A percentile compares a stretch with the other conserved stretches of the same genome.
Evolutionary conservation across 1,140 invertebrate species (phyloP).

Genomic region (Augochlora pura): DNA sequence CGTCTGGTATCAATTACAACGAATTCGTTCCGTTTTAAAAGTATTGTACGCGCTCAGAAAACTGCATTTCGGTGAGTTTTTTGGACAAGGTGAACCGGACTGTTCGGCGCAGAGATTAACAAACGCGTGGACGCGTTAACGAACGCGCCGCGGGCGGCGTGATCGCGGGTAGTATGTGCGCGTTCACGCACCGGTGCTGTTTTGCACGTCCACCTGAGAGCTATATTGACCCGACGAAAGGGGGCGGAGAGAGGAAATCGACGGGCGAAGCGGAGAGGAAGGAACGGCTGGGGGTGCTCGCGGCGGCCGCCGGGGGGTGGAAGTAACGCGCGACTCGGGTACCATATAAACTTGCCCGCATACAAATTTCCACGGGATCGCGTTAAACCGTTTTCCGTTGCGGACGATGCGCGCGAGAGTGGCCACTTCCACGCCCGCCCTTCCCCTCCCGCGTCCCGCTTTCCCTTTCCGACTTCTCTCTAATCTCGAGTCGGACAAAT

Average conservation of each 20-base stretch:
- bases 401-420: conserved; percentile 9
- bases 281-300: not conserved
- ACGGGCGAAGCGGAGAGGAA: conserved; percentile 6
- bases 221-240: conserved; percentile 33
- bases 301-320: not conserved
- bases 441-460: not conserved
- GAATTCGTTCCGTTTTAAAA: no score
- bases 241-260: not conserved
- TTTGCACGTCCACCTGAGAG: conserved; percentile 30
- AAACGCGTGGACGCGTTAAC: not conserved
- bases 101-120: not conserved
- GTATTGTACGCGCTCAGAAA: no score
- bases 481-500: conserved; percentile 17
- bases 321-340: conserved; percentile 58
- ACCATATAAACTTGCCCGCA: conserved; percentile 68
- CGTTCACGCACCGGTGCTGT: not conserved
- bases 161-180: not conserved
- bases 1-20: no score
- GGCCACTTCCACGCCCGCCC: not conserved
- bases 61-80: no score
- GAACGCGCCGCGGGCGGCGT: not conserved
- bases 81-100: no score
- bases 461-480: not conserved
- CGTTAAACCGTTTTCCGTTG: conserved; percentile 61
- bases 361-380: conserved; percentile 68